phyloP scores from a whole-genome alignment of 2,113 vertebrate species.

The Panurus biarmicus region DNA sequence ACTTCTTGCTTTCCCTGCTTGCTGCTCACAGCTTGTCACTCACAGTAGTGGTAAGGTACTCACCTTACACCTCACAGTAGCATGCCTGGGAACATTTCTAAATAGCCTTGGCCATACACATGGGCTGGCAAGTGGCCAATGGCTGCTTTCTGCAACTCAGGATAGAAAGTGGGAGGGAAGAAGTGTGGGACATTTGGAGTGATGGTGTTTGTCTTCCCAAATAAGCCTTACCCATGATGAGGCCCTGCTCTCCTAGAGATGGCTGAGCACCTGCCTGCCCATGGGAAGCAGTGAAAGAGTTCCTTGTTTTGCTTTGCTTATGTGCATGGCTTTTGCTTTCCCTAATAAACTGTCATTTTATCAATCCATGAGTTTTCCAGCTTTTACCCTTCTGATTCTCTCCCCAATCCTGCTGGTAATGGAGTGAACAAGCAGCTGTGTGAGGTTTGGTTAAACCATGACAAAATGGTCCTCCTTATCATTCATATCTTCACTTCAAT shows the following conservation, averaged over 20 bases:
- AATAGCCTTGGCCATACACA: rapidly evolving
- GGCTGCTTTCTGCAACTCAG: background rate
- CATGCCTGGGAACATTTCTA: background rate
- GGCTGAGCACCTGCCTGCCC: background rate
- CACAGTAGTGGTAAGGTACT: too few relatives aligned
- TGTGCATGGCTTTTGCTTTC: background rate
- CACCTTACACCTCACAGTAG: background rate
- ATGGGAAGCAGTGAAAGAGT: background rate
- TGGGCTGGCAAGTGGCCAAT: background rate
- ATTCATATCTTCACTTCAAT: background rate
- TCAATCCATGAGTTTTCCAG: background rate
- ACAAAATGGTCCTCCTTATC: background rate
- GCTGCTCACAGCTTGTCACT: background rate
- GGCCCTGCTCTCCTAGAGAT: background rate
- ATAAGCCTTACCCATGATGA: background rate
- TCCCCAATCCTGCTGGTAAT: background rate
- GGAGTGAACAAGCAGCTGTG: background rate
- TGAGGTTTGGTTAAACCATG: background rate
- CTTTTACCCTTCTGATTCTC: background rate
- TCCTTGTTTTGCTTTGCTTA: background rate
- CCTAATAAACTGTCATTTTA: background rate
- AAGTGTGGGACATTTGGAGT: background rate
- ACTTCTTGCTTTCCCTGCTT: rapidly evolving
- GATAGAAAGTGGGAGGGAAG: background rate
- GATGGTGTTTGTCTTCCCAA: background rate